These are phyloP conservation scores for Torymus auratus DNA, from an alignment of 2,888 invertebrate species.

Conservation along the genomic window DNA sequence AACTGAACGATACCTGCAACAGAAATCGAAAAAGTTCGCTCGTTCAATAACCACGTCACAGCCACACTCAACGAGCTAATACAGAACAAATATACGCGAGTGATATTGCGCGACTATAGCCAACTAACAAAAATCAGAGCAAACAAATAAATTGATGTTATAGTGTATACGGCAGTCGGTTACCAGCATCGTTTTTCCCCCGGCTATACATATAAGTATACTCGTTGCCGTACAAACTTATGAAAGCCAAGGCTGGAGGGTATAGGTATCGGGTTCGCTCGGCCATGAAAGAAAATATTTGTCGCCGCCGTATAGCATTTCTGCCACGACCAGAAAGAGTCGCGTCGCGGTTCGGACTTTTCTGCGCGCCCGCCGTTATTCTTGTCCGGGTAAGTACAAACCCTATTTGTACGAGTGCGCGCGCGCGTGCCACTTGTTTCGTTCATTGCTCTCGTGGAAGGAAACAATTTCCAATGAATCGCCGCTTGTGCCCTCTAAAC, in stretches of 20 bases:
- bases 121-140: neutral
- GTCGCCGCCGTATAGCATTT: conserved; percentile 50
- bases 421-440: too few species aligned
- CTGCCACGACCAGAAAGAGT: neutral
- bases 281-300: conserved; percentile 62
- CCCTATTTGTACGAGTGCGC: too few species aligned
- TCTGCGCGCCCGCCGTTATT: too few species aligned
- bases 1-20: conserved; percentile 91
- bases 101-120: too few species aligned
- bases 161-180: neutral
- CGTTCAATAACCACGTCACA: neutral
- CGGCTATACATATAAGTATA: neutral
- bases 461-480: too few species aligned
- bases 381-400: too few species aligned
- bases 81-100: too few species aligned
- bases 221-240: too few species aligned
- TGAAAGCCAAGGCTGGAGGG: neutral
- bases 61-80: too few species aligned
- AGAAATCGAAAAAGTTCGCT: conserved; percentile 54
- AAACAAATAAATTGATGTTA: conserved; percentile 15
- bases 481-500: too few species aligned
- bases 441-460: too few species aligned
- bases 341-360: too few species aligned
- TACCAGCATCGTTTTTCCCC: conserved; percentile 29
- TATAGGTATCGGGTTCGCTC: conserved; percentile 58